Evolutionary conservation across 2,888 invertebrate genomes (phyloP).

Genomic region (Stictocephala bisonia): DNA sequence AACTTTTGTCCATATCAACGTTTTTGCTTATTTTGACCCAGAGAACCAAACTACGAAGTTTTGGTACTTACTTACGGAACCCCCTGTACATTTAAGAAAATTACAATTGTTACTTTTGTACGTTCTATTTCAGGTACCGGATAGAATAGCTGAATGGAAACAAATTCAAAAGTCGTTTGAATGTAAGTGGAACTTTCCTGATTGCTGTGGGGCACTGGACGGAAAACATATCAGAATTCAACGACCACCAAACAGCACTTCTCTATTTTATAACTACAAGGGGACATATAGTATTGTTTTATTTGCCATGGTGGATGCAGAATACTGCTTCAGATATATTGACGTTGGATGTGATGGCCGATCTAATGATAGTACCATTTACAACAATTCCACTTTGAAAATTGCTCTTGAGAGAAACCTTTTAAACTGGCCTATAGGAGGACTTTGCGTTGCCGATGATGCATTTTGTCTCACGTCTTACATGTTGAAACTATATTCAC

Average conservation of each 20-base stretch:
- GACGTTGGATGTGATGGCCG: constrained; percentile 54
- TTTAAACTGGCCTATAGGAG: constrained; percentile 25
- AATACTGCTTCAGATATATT: constrained; percentile 55
- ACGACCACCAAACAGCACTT: constrained; percentile 55
- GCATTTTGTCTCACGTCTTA: constrained; percentile 54
- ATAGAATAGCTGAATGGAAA: constrained; percentile 2
- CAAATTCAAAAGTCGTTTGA: constrained; percentile 11
- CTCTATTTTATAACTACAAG: constrained; percentile 58
- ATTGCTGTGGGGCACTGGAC: constrained; percentile 54
- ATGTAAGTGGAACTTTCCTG: constrained; percentile 9
- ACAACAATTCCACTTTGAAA: constrained; percentile 17
- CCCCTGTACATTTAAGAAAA: no score
- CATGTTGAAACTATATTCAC: constrained; percentile 52
- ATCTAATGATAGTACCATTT: constrained; percentile 53
- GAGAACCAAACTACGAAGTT: no score
- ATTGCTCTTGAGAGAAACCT: constrained; percentile 17
- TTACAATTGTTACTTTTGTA: no score
- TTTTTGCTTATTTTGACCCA: no score
- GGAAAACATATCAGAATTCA: constrained; percentile 58
- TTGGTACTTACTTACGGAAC: no score
- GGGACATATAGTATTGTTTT: constrained; percentile 57
- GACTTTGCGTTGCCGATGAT: constrained; percentile 52
- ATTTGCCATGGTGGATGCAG: constrained; percentile 56
- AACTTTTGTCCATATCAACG: no score
- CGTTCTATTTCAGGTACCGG: constrained; percentile 12